phyloP scores from a whole-genome alignment of 2,888 invertebrate species.

The Cheilosia grossa region DNA sequence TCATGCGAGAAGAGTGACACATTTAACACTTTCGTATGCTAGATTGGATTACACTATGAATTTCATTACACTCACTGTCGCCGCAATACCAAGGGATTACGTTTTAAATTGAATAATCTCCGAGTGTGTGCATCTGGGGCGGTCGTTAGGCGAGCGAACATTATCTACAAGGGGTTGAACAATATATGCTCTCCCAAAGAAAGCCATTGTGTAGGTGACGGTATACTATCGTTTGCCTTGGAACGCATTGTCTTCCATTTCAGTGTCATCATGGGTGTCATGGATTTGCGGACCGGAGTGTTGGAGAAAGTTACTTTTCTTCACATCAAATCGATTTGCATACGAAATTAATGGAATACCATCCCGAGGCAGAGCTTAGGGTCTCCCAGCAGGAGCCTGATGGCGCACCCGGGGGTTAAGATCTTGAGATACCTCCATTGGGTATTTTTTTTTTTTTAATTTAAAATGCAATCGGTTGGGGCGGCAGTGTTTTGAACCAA shows the following conservation, averaged over 20 bases:
- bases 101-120: slow-evolving; percentile 71
- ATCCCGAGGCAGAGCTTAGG: not conserved
- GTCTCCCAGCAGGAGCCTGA: not conserved
- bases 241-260: not conserved
- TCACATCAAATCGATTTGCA: slow-evolving; percentile 31
- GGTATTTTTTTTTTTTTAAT: no score
- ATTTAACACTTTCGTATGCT: slow-evolving; percentile 63
- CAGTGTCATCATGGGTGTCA: slow-evolving; percentile 6
- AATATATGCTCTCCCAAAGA: no score
- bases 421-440: no score
- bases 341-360: slow-evolving; percentile 20
- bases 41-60: slow-evolving; percentile 71
- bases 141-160: not conserved
- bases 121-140: slow-evolving; percentile 49
- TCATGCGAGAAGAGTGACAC: slow-evolving; percentile 39
- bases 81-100: slow-evolving; percentile 67
- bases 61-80: slow-evolving; percentile 70
- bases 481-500: no score
- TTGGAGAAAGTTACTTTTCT: slow-evolving; percentile 17
- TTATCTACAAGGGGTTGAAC: no score
- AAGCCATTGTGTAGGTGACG: no score
- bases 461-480: no score
- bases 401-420: not conserved
- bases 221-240: no score
- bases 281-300: slow-evolving; percentile 10